phyloP scores from a whole-genome alignment of 2,888 invertebrate genomes.

The Diadegma fenestrale region DNA sequence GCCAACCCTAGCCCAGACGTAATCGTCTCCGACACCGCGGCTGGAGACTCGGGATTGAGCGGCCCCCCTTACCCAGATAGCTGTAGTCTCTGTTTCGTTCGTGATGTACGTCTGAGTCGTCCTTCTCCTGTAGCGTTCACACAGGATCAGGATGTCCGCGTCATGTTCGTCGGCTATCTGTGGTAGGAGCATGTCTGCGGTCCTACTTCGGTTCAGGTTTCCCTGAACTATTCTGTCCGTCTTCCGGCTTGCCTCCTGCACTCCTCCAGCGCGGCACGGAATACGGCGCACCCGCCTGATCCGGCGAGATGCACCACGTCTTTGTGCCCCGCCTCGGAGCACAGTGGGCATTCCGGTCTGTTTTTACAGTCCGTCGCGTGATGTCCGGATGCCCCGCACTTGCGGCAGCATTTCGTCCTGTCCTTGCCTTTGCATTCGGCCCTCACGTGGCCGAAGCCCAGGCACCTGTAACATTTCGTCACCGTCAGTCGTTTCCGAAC shows the following conservation, averaged over 20 bases:
- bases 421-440: slow-evolving; percentile 23
- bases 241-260: background rate
- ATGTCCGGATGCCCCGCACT: background rate
- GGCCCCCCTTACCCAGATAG: slow-evolving; percentile 55
- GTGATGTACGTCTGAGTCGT: slow-evolving; percentile 23
- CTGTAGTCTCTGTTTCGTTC: slow-evolving; percentile 33
- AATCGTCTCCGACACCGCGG: background rate
- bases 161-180: too few species aligned
- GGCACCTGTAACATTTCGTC: slow-evolving; percentile 4
- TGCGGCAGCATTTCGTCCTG: slow-evolving; percentile 24
- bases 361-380: slow-evolving; percentile 32
- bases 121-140: too few species aligned
- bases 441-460: slow-evolving; percentile 2
- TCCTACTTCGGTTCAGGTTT: slow-evolving; percentile 33
- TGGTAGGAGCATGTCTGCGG: slow-evolving; percentile 1
- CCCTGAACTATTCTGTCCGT: slow-evolving; percentile 33
- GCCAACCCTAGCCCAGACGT: slow-evolving; percentile 40
- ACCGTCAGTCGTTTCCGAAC: slow-evolving; percentile 40
- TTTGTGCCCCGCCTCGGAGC: slow-evolving; percentile 43
- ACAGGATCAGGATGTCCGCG: too few species aligned
- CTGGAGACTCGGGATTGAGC: background rate
- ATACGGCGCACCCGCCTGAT: slow-evolving; percentile 17
- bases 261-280: slow-evolving; percentile 24
- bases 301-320: slow-evolving; percentile 53
- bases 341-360: slow-evolving; percentile 32